Evolutionary conservation across 2,888 invertebrate species (phyloP), one percentile per base, ranked within the genome.

Genomic region (Yponomeuta plumbellus): DNA sequence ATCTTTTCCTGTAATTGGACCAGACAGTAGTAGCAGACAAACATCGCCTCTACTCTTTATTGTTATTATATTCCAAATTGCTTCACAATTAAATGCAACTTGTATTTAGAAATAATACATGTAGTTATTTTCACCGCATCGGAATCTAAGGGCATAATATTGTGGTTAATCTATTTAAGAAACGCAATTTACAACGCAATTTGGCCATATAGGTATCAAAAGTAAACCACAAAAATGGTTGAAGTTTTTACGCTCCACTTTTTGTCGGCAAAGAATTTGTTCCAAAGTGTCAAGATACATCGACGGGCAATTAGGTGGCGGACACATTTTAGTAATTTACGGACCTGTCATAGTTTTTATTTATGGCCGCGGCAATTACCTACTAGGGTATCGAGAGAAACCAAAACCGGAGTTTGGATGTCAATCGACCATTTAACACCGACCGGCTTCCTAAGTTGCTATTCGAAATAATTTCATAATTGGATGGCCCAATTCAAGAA

Each of bases 271-370:
- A 52, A 13, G 44, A 77, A 81, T 78, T 81, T 75, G 78, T 75
- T 74, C 70, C 66, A 69, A 78, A 65, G 85, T 82, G 85, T 85
- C 83, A 86, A 82, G 75, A 77, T 76, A 75, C 81, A 76, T 77
- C 72, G 76, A 79, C 77, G 83, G 78, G 74, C 81, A 83, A 86
- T 87, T 88, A 84, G 83, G 78, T 70, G 68, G 69, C 71, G 71
- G 78, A 81, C 83, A 84, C 83, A 81, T 87, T 86, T 77, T 68
- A 58, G 74, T 83, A 78, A 83, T 67, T 65, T 69, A 44, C 61
- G 4, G 22, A 61, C 68, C 75, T 75, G 80, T 78, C 84, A 82
- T 77, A 75, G 71, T 78, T 78, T 69, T 75, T 77, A 82, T 84
- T 80, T 80, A 84, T 81, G 72, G 71, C 73, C 56, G 66, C 40